phyloP scores from a whole-genome alignment of 2,888 invertebrate species.

The Agrenia bidenticulata region DNA sequence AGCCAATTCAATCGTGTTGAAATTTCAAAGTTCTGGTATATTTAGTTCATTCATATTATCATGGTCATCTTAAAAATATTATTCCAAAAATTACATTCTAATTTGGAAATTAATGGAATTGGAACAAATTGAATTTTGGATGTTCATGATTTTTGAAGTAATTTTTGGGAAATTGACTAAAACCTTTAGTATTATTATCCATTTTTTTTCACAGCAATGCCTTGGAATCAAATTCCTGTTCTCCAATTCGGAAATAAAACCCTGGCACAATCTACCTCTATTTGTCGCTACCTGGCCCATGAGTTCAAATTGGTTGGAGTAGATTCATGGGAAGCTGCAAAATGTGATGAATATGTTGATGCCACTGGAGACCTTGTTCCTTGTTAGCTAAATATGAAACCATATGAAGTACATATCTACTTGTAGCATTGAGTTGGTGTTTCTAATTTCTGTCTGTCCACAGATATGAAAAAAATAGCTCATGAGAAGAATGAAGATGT shows the following conservation, averaged over 20 bases:
- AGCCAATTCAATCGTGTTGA: too few species aligned
- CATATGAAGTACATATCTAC: not conserved
- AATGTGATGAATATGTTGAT: constrained; percentile 29
- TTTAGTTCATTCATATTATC: too few species aligned
- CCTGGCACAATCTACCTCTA: constrained; percentile 50
- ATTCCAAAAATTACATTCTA: too few species aligned
- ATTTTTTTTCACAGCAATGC: constrained; percentile 25
- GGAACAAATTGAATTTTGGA: too few species aligned
- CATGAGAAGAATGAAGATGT: not conserved
- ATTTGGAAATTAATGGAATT: too few species aligned
- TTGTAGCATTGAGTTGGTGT: too few species aligned
- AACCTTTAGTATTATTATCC: too few species aligned
- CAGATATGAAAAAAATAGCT: constrained; percentile 14
- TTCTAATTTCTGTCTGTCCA: not conserved
- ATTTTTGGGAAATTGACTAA: too few species aligned
- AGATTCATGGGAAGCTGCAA: constrained; percentile 35
- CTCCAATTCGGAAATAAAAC: constrained; percentile 48
- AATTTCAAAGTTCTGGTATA: too few species aligned
- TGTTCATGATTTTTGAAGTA: too few species aligned
- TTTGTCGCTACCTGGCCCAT: constrained; percentile 50
- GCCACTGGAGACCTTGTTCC: constrained; percentile 15
- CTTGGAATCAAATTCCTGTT: constrained; percentile 49
- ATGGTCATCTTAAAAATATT: not conserved
- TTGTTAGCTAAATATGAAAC: constrained; percentile 1
- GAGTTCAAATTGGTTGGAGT: constrained; percentile 40